A percentile compares a stretch with the other conserved stretches of the same genome.
These are phyloP conservation scores for Pimpla rufipes DNA, from an alignment of 2,888 invertebrate species.

Conservation along the genomic window DNA sequence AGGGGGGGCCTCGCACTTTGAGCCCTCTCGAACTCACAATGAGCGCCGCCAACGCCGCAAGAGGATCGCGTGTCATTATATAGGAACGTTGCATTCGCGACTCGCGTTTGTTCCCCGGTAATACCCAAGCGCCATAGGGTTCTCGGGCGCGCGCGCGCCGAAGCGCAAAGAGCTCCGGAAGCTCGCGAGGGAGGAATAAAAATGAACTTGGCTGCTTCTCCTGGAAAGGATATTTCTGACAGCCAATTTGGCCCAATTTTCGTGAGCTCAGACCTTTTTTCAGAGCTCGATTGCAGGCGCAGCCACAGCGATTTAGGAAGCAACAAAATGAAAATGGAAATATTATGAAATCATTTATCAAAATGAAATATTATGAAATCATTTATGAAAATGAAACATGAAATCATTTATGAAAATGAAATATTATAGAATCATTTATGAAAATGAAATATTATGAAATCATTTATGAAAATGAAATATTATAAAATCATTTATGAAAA, in stretches of 20 bases:
- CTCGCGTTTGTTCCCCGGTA: constrained; percentile 26
- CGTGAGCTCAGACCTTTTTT: not conserved
- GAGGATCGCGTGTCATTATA: constrained; percentile 46
- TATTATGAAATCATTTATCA: no score
- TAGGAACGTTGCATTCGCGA: constrained; percentile 36
- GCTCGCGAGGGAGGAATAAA: constrained; percentile 12
- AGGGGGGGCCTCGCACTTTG: constrained; percentile 35
- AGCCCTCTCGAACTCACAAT: constrained; percentile 57
- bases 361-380: no score
- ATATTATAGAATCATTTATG: no score
- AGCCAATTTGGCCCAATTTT: not conserved
- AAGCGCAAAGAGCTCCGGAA: not conserved
- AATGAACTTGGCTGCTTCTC: constrained; percentile 4
- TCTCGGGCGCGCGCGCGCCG: constrained; percentile 2
- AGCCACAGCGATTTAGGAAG: not conserved
- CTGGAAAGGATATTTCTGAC: not conserved
- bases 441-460: no score
- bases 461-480: no score
- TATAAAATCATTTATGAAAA: no score
- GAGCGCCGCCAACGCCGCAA: constrained; percentile 14
- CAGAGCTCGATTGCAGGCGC: not conserved
- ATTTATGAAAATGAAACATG: no score
- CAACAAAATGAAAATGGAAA: not conserved
- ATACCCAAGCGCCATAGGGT: constrained; percentile 25
- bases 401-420: no score